A percentile compares a stretch with the other conserved stretches of the same genome.
These are phyloP conservation scores for Argentina silus DNA, from an alignment of 2,797 vertebrate species.

Conservation along the genomic window DNA sequence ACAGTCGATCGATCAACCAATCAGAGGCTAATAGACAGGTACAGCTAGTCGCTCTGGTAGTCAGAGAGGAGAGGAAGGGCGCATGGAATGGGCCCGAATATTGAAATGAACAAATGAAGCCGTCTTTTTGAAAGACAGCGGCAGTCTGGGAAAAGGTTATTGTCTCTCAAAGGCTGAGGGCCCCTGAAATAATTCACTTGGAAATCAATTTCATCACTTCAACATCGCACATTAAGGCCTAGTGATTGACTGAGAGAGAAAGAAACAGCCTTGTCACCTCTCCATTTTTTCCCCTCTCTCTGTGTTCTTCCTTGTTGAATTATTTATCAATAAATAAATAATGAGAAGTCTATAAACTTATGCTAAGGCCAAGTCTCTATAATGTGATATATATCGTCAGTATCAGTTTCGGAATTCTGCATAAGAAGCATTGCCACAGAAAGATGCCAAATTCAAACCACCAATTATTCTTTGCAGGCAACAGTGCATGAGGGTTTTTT, in stretches of 20 bases:
- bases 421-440: background rate
- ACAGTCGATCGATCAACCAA: slow-evolving; percentile 40
- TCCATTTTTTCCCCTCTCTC: slow-evolving; percentile 47
- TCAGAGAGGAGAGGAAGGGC: slow-evolving; percentile 49
- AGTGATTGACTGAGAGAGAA: slow-evolving; percentile 56
- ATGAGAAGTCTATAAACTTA: background rate
- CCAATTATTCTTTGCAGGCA: background rate
- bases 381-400: background rate
- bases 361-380: background rate
- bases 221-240: slow-evolving; percentile 61
- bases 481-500: slow-evolving; percentile 1
- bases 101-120: slow-evolving; percentile 71
- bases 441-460: background rate
- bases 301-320: background rate
- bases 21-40: slow-evolving; percentile 60
- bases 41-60: slow-evolving; percentile 38
- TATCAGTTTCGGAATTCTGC: background rate
- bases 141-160: slow-evolving; percentile 54
- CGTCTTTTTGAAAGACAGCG: slow-evolving; percentile 41
- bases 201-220: slow-evolving; percentile 80
- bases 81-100: slow-evolving; percentile 53
- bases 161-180: slow-evolving; percentile 57
- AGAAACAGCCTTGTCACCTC: slow-evolving; percentile 47
- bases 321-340: background rate
- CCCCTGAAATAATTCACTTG: slow-evolving; percentile 72